Conservation (phyloP, 2,888 invertebrate genomes). For the Heliconius sara region DNA sequence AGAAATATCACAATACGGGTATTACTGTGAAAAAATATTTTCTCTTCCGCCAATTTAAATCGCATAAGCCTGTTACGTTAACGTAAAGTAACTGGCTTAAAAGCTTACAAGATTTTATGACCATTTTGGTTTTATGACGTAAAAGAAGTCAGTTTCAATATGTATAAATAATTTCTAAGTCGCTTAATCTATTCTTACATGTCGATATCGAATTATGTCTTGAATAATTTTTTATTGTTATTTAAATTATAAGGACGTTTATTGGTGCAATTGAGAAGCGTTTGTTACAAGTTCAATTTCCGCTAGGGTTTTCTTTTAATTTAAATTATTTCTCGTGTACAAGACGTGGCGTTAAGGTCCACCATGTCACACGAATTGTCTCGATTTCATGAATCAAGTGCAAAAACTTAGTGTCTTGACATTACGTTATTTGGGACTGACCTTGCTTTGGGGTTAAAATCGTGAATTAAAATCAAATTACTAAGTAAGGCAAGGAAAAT, state of each 20-base stretch:
- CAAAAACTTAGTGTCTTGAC: not conserved
- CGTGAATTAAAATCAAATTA: no score
- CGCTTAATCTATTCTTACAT: no score
- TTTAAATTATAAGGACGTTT: no score
- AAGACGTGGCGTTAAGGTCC: not conserved
- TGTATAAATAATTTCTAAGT: not conserved
- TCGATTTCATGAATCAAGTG: not conserved
- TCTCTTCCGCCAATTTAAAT: constrained; percentile 1
- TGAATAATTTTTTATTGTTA: no score
- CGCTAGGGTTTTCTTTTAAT: no score
- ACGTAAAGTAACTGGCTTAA: constrained; percentile 21
- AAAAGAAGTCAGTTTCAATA: not conserved
- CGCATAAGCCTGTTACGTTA: constrained; percentile 10
- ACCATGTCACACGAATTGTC: not conserved
- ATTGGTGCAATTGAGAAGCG: no score
- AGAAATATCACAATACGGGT: not conserved
- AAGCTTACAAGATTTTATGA: constrained; percentile 10
- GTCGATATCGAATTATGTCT: no score
- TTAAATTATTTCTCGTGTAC: not conserved
- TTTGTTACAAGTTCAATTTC: no score
- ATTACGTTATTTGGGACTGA: not conserved
- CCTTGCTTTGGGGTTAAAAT: no score
- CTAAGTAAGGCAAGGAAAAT: no score
- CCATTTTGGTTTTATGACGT: not conserved
- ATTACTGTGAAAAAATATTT: not conserved